Evolutionary conservation across 2,888 invertebrate genomes (phyloP), one percentile per base, ranked within the genome.

Genomic region (Plutella xylostella): DNA sequence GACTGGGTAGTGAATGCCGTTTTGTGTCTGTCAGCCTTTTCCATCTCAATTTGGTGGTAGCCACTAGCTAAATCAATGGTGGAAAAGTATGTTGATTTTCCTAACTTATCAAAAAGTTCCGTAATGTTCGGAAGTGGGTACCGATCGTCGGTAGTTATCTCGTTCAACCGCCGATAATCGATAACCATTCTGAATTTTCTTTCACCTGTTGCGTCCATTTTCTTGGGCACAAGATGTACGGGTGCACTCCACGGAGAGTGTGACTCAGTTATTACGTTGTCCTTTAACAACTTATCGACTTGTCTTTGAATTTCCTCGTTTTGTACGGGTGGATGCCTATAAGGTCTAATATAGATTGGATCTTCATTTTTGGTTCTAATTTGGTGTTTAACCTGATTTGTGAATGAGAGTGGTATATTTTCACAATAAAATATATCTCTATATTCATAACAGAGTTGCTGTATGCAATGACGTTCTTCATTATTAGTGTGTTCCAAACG

Each of bases 161-260:
- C 37, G 30, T 44, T 44, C 1, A 47, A 21, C 19, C 37, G 35
- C 1, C 44, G 17, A 14, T 47, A 44, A 20, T 47, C 45, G 9
- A 45, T 44, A 14, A 46, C 46, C 7, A 45, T 11, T 15, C 47
- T n/a, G 41, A 40, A 45, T 45, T 47, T 47, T 15, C 20, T 14
- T 41, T 45, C 45, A n/a, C 42, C 41, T 2, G 34, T 43, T 9
- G 47, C 43, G 34, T 47, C 47, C 9, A 22, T 28, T 30, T 52
- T 52, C 39, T 53, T 51, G 2, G 49, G 25, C 9, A 25, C n/a
- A n/a, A n/a, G n/a, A n/a, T n/a, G n/a, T n/a, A n/a, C n/a, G n/a
- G n/a, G n/a, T n/a, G n/a, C n/a, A 4, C 48, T 50, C 54, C 54
- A 57, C n/a, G 56, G 53, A 34, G 53, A 52, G n/a, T n/a, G n/a